Evolutionary conservation across 1,140 invertebrate species (phyloP).

Genomic region (Drosophila kikkawai): DNA sequence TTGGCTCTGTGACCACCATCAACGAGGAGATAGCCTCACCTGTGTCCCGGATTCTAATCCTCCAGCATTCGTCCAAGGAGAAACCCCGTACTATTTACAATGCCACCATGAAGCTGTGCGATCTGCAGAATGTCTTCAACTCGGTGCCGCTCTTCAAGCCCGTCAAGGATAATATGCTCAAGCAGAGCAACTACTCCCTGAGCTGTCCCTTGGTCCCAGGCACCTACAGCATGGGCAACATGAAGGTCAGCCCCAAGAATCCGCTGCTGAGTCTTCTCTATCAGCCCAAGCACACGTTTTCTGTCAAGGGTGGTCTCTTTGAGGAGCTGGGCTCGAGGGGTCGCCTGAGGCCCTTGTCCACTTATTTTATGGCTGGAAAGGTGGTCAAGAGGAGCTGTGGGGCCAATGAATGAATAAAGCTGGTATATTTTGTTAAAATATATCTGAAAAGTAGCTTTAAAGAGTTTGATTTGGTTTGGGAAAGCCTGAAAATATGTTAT

Average conservation of each 20-base stretch:
- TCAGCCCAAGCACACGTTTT: slow-evolving; percentile 53
- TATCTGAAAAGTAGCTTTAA: background rate
- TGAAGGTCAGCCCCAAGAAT: slow-evolving; percentile 63
- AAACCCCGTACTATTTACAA: slow-evolving; percentile 61
- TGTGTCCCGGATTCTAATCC: slow-evolving; percentile 44
- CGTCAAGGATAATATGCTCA: slow-evolving; percentile 62
- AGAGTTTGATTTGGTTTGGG: background rate
- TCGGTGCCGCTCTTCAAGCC: slow-evolving; percentile 69
- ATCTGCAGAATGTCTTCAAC: slow-evolving; percentile 56
- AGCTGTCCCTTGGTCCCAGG: slow-evolving; percentile 63
- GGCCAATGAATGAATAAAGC: slow-evolving; percentile 36
- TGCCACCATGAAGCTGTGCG: slow-evolving; percentile 65
- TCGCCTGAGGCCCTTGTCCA: slow-evolving; percentile 37
- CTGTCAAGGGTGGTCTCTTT: slow-evolving; percentile 48
- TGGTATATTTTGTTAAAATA: background rate
- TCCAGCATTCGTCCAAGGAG: slow-evolving; percentile 34
- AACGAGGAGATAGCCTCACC: slow-evolving; percentile 61
- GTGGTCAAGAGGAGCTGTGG: slow-evolving; percentile 54
- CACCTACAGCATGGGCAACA: slow-evolving; percentile 69
- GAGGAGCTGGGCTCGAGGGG: slow-evolving; percentile 40
- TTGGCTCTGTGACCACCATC: slow-evolving; percentile 60
- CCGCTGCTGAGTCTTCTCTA: slow-evolving; percentile 58
- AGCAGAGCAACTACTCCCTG: slow-evolving; percentile 67
- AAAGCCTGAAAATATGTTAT: slow-evolving; percentile 14
- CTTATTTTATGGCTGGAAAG: slow-evolving; percentile 56